These are phyloP conservation scores for Scortum barcoo DNA, from an alignment of 2,113 vertebrate genomes.

Conservation along the genomic window DNA sequence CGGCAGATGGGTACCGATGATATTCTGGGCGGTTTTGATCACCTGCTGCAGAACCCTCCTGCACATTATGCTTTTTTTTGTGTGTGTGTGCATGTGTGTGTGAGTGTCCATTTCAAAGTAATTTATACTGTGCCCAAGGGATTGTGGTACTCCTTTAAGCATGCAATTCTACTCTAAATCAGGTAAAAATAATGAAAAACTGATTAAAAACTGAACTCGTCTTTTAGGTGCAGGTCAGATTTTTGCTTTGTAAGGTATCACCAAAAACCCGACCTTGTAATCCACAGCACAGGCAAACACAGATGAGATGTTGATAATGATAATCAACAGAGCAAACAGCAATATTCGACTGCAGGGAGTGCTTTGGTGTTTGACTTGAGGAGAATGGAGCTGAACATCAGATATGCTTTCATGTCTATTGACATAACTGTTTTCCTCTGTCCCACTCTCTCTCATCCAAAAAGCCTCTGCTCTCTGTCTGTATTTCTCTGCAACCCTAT, in stretches of 20 bases:
- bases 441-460: background rate
- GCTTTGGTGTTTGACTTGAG: constrained; percentile 27
- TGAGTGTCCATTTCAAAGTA: background rate
- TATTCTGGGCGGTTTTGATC: too few species aligned
- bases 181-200: background rate
- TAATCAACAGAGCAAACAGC: background rate
- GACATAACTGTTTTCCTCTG: background rate
- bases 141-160: too few species aligned
- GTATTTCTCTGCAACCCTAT: constrained; percentile 6
- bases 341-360: background rate
- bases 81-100: too few species aligned
- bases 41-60: too few species aligned
- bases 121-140: background rate
- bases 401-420: constrained; percentile 8
- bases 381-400: constrained; percentile 5
- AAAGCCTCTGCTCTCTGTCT: background rate
- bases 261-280: background rate
- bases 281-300: background rate
- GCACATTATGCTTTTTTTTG: too few species aligned
- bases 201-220: background rate
- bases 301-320: background rate
- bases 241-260: background rate
- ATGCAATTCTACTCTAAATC: background rate
- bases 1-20: too few species aligned
- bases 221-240: background rate